phyloP scores from a whole-genome alignment of 2,113 vertebrate genomes.

The Anthoscopus minutus region DNA sequence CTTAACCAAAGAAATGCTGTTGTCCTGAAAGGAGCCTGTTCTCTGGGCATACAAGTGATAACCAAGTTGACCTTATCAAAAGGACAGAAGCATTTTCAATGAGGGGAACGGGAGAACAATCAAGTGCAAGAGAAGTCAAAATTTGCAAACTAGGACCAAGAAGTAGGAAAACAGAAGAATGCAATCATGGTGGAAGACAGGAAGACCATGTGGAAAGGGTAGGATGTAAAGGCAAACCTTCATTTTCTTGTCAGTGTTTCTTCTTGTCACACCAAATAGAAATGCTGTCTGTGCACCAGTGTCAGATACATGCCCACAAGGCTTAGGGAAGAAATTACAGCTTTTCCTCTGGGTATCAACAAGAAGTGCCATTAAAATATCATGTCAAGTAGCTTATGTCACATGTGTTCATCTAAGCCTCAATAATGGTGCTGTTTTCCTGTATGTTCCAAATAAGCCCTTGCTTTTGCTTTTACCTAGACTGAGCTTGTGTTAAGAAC shows the following conservation, averaged over 20 bases:
- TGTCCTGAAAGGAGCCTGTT: background rate
- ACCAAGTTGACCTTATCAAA: background rate
- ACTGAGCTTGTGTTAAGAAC: background rate
- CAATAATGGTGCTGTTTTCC: rapidly evolving
- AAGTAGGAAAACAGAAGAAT: background rate
- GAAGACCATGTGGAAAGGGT: background rate
- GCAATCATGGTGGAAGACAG: background rate
- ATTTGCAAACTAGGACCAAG: background rate
- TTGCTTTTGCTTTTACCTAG: background rate
- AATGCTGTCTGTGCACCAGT: background rate
- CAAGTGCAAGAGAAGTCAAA: background rate
- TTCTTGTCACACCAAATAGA: background rate
- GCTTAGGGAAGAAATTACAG: background rate
- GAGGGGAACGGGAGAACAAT: background rate
- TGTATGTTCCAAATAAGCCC: background rate
- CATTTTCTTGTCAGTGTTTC: background rate
- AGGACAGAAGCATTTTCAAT: background rate
- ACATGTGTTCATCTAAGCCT: background rate
- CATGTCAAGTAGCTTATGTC: background rate
- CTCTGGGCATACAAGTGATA: background rate
- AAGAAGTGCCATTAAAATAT: background rate
- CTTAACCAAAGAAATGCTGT: background rate
- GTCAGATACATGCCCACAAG: background rate
- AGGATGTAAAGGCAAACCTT: background rate
- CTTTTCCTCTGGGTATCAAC: background rate